Percentiles rank a stretch among this genome's conserved stretches.
phyloP scores from a whole-genome alignment of 2,888 invertebrate species.

The Lepetodrilus schrolli region DNA sequence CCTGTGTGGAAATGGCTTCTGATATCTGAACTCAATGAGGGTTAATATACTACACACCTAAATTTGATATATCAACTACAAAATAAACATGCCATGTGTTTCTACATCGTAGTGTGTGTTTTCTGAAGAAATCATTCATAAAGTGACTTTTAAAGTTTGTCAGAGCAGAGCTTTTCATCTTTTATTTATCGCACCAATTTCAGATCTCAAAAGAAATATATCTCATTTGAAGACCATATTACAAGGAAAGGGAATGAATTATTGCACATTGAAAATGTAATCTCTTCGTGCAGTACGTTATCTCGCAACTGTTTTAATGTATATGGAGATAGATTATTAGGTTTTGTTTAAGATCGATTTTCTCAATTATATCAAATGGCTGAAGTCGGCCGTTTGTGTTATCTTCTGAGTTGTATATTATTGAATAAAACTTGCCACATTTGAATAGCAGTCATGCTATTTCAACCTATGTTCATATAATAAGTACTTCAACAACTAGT shows the following conservation, averaged over 20 bases:
- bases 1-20: too few species aligned
- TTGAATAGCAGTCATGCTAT: too few species aligned
- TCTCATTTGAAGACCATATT: not conserved
- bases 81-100: not conserved
- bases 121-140: conserved; percentile 16
- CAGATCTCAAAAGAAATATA: conserved; percentile 18
- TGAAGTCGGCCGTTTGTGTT: too few species aligned
- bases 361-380: too few species aligned
- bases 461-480: too few species aligned
- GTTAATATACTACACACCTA: too few species aligned
- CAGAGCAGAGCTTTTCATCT: conserved; percentile 3
- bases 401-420: too few species aligned
- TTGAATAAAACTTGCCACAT: too few species aligned
- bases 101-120: not conserved
- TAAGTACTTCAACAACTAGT: too few species aligned
- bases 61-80: conserved; percentile 26
- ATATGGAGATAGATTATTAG: not conserved
- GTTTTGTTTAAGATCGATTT: too few species aligned
- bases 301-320: not conserved
- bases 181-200: conserved; percentile 20
- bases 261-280: conserved; percentile 26
- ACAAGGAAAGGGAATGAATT: not conserved
- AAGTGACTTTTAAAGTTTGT: conserved; percentile 17
- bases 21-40: too few species aligned
- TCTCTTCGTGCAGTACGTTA: not conserved